Base-by-base conservation (phyloP, 2,888 invertebrate species). In the Xestia sexstrigata region DNA sequence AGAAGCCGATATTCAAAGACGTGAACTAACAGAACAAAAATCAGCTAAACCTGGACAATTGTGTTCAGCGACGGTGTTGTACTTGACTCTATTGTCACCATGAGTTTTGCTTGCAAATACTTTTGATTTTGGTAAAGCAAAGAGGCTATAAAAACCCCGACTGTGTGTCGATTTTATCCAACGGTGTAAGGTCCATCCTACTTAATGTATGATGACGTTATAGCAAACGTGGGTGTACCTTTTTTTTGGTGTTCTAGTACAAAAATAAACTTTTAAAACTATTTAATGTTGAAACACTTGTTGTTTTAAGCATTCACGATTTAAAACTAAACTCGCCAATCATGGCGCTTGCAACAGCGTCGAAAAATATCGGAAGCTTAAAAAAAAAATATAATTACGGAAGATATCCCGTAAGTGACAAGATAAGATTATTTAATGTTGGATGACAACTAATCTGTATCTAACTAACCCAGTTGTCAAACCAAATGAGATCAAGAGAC, bases 21-120 rank as follows among this genome's bases (percentile, higher is more conserved):
- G 47, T 60, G 65, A 69, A 67, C 30, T 62, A 63, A 68, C 58
- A 20, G 20, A 76, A 70, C 72, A 74, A 77, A 74, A 73, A 72
- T 20, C 42, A 58, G 45, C 26, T 75, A 70, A 74, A 65, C 47
- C 74, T 71, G 13, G 55, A 26, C 68, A n/a, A 71, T 79, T 76
- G 63, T 74, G 35, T 63, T 67, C 35, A 26, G 15, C 26, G 11
- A 30, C 17, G 13, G 52, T 2, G 5, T 62, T 82, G 60, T 42
- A 58, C 35, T 58, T 20, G 35, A 47, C 26, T 45, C 35, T 30
- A 69, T 71, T 77, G 68, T 69, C 66, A 42, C 20, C 76, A 26
- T 1, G 17, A 60, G 70, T 60, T 67, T 35, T 60, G 62, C 70
- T 73, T 42, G 42, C 58, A 15, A 70, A 66, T n/a, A 42, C 39